Evolutionary conservation across 2,113 vertebrate genomes (phyloP), one percentile per base, ranked within the genome.

Genomic region (Nibea coibor): DNA sequence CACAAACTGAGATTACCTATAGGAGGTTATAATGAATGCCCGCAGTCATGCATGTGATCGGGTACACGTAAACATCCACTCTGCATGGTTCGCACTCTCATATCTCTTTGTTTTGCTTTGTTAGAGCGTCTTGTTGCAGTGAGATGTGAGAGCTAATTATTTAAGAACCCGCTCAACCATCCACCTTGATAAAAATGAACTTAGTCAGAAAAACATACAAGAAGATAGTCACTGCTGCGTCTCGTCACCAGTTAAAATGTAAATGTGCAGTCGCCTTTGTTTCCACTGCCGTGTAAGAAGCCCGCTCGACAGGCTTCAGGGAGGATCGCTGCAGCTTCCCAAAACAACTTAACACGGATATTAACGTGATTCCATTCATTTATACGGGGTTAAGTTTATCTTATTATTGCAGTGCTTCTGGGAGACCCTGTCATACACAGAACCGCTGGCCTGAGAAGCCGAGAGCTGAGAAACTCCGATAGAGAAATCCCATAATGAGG

Each of bases 401-500:
- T 86, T 86, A 81, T 87, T 81, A 74, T 78, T 66, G 24, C 54
- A 39, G 59, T 12, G 71, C 71, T 86, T 83, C 31, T 53, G 67
- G 72, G 68, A 77, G 62, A 79, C 65, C 19, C 50, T 81, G 88
- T 76, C 74, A 72, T 31, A 69, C 26, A 58, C 5, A 59, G 54
- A 73, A 64, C 74, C 63, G 42, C 72, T 78, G 68, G 81, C 74
- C 1, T 63, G 47, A 89, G 62, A 82, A 75, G 64, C 80, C 54
- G 20, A 69, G 75, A 68, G 22, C 16, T 31, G 39, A 79, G 79
- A 54, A 84, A 69, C 67, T 59, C 10, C 22, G 51, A 82, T 70
- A 85, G 74, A 47, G 75, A 83, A 72, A 73, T 72, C 26, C 50
- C 26, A 71, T 82, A 83, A 88, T 88, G 87, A 89, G 85, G 83